Conservation (phyloP, 1,140 invertebrate genomes). For the Trachelipus rathkii region DNA sequence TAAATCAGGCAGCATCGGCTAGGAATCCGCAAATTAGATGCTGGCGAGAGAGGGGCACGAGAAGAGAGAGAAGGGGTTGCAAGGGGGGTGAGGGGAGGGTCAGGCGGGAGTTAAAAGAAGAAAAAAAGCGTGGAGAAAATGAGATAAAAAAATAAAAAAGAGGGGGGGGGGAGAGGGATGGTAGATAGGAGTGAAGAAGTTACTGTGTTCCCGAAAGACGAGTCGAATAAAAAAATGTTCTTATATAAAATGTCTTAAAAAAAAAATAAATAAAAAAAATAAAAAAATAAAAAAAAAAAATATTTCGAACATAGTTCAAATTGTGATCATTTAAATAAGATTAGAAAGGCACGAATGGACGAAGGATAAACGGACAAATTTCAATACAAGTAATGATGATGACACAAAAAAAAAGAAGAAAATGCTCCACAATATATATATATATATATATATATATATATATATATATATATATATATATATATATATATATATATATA, state of each 20-base stretch:
- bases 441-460: slow-evolving; percentile 5
- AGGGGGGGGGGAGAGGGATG: not conserved
- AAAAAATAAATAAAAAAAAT: not conserved
- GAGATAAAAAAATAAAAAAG: not conserved
- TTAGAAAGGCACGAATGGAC: no score
- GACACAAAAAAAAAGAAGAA: not conserved
- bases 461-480: slow-evolving; percentile 5
- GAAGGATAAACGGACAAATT: not conserved
- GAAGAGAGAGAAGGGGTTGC: not conserved
- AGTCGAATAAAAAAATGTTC: not conserved
- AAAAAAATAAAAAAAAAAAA: slow-evolving; percentile 5
- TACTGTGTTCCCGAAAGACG: not conserved
- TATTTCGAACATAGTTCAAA: no score
- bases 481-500: slow-evolving; percentile 2
- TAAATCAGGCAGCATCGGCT: slow-evolving; percentile 8
- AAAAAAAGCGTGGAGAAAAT: not conserved
- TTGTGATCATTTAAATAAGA: no score
- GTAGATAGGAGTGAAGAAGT: not conserved
- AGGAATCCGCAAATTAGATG: slow-evolving; percentile 12
- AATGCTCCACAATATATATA: no score
- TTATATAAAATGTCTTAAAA: not conserved
- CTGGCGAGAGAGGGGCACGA: not conserved
- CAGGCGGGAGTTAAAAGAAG: not conserved
- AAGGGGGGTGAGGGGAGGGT: not conserved
- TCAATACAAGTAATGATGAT: slow-evolving; percentile 17